phyloP scores from a whole-genome alignment of 2,113 vertebrate genomes.

The Petrocephalus microphthalmus region DNA sequence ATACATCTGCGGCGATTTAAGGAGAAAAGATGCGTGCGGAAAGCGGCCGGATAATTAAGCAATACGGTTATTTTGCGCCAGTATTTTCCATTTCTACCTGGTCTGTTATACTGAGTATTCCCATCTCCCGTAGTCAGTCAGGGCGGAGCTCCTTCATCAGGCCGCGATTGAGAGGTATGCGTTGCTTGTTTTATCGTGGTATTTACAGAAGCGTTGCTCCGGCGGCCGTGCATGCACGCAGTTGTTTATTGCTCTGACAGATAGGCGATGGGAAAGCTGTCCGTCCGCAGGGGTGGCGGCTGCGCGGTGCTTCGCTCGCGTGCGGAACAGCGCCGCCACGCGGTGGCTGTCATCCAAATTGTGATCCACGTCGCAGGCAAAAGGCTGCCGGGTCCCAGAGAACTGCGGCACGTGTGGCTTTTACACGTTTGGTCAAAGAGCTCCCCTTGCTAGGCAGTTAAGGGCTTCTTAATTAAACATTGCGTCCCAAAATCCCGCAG shows the following conservation, averaged over 20 bases:
- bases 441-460: not conserved
- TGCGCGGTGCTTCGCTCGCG: not conserved
- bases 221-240: conserved; percentile 50
- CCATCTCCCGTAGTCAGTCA: conserved; percentile 72
- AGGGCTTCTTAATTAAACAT: not conserved
- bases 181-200: conserved; percentile 20
- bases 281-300: conserved; percentile 62
- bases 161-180: conserved; percentile 45
- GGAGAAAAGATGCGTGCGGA: not conserved
- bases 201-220: conserved; percentile 25
- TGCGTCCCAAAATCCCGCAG: not conserved
- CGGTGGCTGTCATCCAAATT: not conserved
- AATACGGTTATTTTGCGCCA: not conserved
- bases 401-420: not conserved
- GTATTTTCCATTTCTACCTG: conserved; percentile 62
- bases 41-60: not conserved
- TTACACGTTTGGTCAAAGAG: too few species aligned
- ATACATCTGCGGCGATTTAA: not conserved
- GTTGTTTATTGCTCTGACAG: conserved; percentile 17
- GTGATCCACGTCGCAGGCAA: not conserved
- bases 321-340: not conserved
- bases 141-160: conserved; percentile 69
- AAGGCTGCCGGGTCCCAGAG: not conserved
- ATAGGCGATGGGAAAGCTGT: conserved; percentile 9
- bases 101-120: conserved; percentile 79